Evolutionary conservation across 2,113 vertebrate genomes (phyloP).

Genomic region (Eonycteris spelaea): DNA sequence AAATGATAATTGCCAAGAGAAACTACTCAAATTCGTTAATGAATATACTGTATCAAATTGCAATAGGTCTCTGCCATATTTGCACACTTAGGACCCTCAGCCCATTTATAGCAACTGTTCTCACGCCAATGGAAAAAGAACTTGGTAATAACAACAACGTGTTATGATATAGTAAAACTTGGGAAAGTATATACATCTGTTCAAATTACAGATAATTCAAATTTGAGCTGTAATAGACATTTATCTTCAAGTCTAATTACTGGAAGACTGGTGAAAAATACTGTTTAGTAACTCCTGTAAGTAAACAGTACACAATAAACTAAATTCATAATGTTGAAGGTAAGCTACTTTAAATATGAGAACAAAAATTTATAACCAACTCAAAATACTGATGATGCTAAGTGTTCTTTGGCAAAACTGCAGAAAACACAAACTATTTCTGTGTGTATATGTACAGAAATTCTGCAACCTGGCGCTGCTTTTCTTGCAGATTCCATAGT

Average conservation of each 20-base stretch:
- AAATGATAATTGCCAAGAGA: not conserved
- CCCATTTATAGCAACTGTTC: not conserved
- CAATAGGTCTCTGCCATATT: not conserved
- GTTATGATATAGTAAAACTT: not conserved
- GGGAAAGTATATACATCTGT: not conserved
- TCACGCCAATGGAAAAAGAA: not conserved
- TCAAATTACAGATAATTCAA: not conserved
- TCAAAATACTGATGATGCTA: not conserved
- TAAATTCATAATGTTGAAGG: not conserved
- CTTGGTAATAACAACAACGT: not conserved
- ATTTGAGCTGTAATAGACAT: not conserved
- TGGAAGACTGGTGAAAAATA: not conserved
- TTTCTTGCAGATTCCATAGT: not conserved
- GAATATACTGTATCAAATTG: not conserved
- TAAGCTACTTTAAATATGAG: not conserved
- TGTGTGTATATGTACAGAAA: not conserved
- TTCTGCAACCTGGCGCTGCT: not conserved
- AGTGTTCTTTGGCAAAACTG: not conserved
- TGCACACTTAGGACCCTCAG: not conserved
- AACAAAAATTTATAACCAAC: slow-evolving; percentile 22
- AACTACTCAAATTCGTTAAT: not conserved
- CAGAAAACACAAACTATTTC: not conserved
- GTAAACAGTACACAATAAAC: not conserved
- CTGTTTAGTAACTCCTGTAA: not conserved
- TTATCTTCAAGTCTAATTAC: not conserved